Evolutionary conservation across 2,113 vertebrate genomes (phyloP).

Genomic region (Heterotis niloticus): DNA sequence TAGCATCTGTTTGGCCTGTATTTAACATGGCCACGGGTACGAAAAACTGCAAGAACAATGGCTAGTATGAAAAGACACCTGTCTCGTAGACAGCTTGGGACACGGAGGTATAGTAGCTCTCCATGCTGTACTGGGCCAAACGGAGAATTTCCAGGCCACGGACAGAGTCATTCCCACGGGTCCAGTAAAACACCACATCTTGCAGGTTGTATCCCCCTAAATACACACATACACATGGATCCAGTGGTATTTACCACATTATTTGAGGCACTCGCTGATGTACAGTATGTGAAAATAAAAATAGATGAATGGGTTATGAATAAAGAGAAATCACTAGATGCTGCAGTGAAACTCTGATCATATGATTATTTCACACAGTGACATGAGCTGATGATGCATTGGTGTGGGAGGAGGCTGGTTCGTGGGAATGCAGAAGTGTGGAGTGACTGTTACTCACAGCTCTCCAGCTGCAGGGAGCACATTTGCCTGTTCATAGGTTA

Average conservation of each 20-base stretch:
- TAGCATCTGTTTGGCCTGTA: no score
- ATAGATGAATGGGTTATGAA: no score
- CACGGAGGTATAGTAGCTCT: constrained; percentile 82
- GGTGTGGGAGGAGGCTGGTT: constrained; percentile 17
- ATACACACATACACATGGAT: no score
- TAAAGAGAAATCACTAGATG: no score
- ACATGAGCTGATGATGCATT: constrained; percentile 42
- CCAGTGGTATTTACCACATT: no score
- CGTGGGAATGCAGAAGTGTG: neutral
- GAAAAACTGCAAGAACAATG: no score
- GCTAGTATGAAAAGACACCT: constrained; percentile 49
- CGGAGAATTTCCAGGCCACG: constrained; percentile 75
- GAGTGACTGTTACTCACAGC: constrained; percentile 63
- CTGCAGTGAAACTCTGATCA: no score
- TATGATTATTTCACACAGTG: no score
- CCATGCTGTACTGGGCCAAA: constrained; percentile 82
- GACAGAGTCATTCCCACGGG: constrained; percentile 83
- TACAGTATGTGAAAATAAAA: no score
- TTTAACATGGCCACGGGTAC: no score
- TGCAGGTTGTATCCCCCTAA: constrained; percentile 87
- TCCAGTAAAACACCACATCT: constrained; percentile 86
- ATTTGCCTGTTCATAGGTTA: constrained; percentile 76
- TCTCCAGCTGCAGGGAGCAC: constrained; percentile 69
- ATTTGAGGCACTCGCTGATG: no score
- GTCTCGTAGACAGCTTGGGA: constrained; percentile 86